Conservation (phyloP, 2,888 invertebrate genomes). For the Oligia latruncula region DNA sequence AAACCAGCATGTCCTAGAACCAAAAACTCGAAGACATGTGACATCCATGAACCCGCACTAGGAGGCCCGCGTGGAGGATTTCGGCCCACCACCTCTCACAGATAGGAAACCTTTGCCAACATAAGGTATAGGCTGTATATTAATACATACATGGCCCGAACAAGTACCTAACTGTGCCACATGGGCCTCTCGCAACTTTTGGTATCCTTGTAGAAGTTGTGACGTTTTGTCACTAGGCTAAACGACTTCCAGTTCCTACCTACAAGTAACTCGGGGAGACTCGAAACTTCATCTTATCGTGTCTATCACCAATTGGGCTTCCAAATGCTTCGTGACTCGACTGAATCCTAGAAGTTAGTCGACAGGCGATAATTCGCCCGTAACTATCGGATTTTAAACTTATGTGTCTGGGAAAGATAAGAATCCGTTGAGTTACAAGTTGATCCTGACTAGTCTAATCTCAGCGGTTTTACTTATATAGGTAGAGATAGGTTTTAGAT, state of each 20-base stretch:
- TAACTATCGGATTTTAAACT: constrained; percentile 46
- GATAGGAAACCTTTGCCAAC: not conserved
- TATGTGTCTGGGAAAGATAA: constrained; percentile 43
- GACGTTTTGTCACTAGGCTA: not conserved
- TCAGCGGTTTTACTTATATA: constrained; percentile 11
- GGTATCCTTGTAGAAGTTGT: not conserved
- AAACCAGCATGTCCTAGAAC: not conserved
- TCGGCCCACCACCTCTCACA: not conserved
- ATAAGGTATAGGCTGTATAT: not conserved
- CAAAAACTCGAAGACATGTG: not conserved
- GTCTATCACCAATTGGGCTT: constrained; percentile 30
- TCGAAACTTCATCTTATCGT: constrained; percentile 34
- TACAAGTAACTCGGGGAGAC: not conserved
- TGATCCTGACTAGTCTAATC: constrained; percentile 15
- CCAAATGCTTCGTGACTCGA: constrained; percentile 40
- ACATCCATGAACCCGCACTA: not conserved
- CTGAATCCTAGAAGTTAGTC: constrained; percentile 14
- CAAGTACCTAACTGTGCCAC: not conserved
- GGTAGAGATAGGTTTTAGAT: not conserved
- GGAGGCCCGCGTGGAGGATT: not conserved
- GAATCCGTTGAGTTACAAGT: constrained; percentile 10
- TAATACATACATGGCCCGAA: not conserved
- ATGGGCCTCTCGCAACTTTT: not conserved
- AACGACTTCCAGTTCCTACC: not conserved
- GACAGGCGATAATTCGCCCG: constrained; percentile 13